Base-by-base conservation (phyloP, 2,888 invertebrate species). In the Synanthedon myopaeformis region DNA sequence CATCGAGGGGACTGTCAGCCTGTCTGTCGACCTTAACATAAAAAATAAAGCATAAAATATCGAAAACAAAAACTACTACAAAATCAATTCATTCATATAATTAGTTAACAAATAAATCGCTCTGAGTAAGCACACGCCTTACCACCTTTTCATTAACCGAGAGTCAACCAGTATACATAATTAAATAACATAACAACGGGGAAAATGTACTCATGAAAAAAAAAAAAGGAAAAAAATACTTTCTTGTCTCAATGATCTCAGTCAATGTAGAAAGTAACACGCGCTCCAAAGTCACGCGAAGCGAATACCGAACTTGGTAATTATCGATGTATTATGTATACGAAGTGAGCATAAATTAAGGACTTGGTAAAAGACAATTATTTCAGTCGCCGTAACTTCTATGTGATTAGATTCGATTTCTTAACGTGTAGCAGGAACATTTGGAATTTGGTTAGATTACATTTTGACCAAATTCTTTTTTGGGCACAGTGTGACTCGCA, bases 171-270 rank as follows among this genome's bases (percentile, higher is more conserved):
- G 53, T 42, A 59, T 59, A 56, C 57, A 59, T 60, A 57, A 59
- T 60, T 56, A 56, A 60, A 53, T 53, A 53, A 67, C 82, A 84
- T 84, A 72, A 79, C 80, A 79, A 61, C 67, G 81, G 82, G 75
- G 82, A 80, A 82, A 84, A 78, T 74, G 55, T 61, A 13, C 45
- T 45, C 53, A 55, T 53, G 56, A 55, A 55, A 57, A 57, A 57
- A 54, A 52, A 55, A 56, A 54, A 54, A 54, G 56, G 55, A 54
- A 54, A 55, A 57, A 55, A 57, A 49, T 57, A 57, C 57, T 57
- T 57, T 57, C 57, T 50, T 54, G 57, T 52, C 53, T 54, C 54
- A 45, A 53, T 54, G 54, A 57, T 56, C 55, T 55, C 51, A 55
- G 49, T 49, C 51, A 42, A 52, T 53, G 51, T 55, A 55, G 57